Evolutionary conservation across 1,140 invertebrate species (phyloP), one percentile per base, ranked within the genome.

Genomic region (Zaprionus inermis): DNA sequence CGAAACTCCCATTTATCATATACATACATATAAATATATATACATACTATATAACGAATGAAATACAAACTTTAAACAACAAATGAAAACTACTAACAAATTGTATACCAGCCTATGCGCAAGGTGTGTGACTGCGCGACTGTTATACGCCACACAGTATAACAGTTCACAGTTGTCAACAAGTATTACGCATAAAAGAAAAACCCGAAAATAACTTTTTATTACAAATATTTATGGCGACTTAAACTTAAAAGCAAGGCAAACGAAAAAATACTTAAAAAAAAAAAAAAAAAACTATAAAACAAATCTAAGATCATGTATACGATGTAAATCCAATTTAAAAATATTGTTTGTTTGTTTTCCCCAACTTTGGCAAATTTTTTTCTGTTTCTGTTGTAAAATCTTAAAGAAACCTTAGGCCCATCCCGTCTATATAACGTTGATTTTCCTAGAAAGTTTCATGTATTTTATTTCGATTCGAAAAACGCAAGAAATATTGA

Each of bases 321-420:
- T 79, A 79, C 77, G 77, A 79, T 79, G 77, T 79, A 79, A 79
- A 79, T 79, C 77, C 72, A 79, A 79, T 79, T 79, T 79, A 76
- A 57, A 79, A 60, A 32, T 59, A 59, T 61, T 46, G 65, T 44
- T 57, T 70, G 56, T 60, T 70, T 20, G 20, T 61, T 61, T 24
- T 6, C 58, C 5, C 22, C 20, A 36, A 16, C 28, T 58, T 59
- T 16, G 14, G 14, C 12, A n/a, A 22, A 11, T 11, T 54, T 22
- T 22, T n/a, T 54, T 56, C 20, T 18, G 36, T 65, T 44, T 55
- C 24, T 49, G 44, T 49, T 49, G 44, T 20, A 11, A 11, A n/a
- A 44, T 44, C 7, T 36, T 36, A 36, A 36, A 44, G 38, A 44
- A 44, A 16, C 41, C 18, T 10, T 38, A 38, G 36, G 14, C 36